Evolutionary conservation across 2,797 vertebrate species (phyloP), one percentile per base, ranked within the genome.

Genomic region (Acridotheres tristis): DNA sequence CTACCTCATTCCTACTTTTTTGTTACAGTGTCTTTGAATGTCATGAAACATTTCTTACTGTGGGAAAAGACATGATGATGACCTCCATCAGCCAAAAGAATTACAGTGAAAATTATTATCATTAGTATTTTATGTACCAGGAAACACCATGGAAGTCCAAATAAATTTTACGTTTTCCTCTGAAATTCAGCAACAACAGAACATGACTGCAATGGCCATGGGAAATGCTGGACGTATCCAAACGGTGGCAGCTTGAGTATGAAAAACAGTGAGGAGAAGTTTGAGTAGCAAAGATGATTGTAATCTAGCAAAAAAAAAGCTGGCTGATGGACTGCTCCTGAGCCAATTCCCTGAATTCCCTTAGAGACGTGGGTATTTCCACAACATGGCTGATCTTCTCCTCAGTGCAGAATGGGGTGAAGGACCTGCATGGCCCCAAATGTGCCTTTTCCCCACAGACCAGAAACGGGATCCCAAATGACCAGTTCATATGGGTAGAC

Each of bases 181-280:
- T n/a, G 61, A 54, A 88, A n/a, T 66, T 61, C 73, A 83, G 59
- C 42, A n/a, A 43, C 21, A 34, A 48, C 38, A 43, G 77, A 43
- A 65, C 36, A 19, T 0, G 0, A 13, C 13, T 68, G 32, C 47
- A 30, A 7, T 2, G 34, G 27, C 16, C 1, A 1, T 43, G 36
- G 55, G 51, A 51, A 88, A 65, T 0, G 2, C 25, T 8, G 10
- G 7, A 55, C 65, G 47, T 14, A 53, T 38, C 8, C 20, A 21
- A 16, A 21, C 36, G 86, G 51, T 1, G 1, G 42, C 38, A 47
- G 26, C 11, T 1, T 1, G 22, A 47, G 26, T 13, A 6, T 27
- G 59, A 61, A 76, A 47, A 79, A 47, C 0, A 2, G 54, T 15
- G n/a, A 38, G 58, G 26, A 34, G 1, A 25, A 16, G 30, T 85